Percentiles rank a stretch among this genome's conserved stretches.
phyloP scores from a whole-genome alignment of 2,113 vertebrate species.

The pig (Sus scrofa) region T2T-Sscrofa CM000819.6:123200501-123201000 shows the following conservation, averaged over 20 bases:
- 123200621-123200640: conserved; percentile 31
- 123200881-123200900: not conserved
- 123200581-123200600: not conserved
- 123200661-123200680: conserved; percentile 14
- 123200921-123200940: not conserved
- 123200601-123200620: not conserved
- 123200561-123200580: not conserved
- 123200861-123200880: not conserved
- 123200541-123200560: not conserved
- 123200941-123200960: not conserved
- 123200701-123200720: conserved; percentile 18
- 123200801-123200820: conserved; percentile 49
- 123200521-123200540: not conserved
- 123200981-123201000: not conserved
- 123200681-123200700: conserved; percentile 51
- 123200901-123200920: not conserved
- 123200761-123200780: not conserved
- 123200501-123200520: not conserved
- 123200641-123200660: conserved; percentile 27
- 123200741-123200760: conserved; percentile 50
- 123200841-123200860: not conserved
- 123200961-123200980: not conserved
- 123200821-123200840: not conserved
- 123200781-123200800: conserved; percentile 51
- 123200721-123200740: conserved; percentile 16